Conservation (phyloP, 2,888 invertebrate species). For the Willowsia nigromaculata region DNA sequence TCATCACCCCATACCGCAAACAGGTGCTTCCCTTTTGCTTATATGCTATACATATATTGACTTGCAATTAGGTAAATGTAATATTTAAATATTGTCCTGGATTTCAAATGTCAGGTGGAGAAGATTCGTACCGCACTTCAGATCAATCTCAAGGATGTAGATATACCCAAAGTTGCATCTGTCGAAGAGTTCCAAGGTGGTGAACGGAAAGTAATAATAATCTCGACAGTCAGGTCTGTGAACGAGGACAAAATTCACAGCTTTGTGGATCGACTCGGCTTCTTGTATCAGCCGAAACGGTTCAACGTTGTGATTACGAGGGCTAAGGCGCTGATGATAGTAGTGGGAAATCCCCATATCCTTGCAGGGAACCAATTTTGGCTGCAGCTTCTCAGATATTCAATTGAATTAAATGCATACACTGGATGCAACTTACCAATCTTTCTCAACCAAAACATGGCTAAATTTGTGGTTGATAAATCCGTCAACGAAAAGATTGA, state of each 20-base stretch:
- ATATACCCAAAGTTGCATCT: conserved; percentile 86
- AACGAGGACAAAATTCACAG: conserved; percentile 79
- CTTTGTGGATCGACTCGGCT: conserved; percentile 83
- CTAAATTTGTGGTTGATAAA: neutral
- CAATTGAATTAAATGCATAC: conserved; percentile 85
- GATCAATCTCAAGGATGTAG: conserved; percentile 80
- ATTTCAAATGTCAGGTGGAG: conserved; percentile 83
- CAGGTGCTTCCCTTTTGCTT: too few relatives aligned
- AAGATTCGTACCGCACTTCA: conserved; percentile 84
- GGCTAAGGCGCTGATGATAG: conserved; percentile 88
- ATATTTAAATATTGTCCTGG: neutral
- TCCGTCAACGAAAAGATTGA: neutral
- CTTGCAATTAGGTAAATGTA: neutral
- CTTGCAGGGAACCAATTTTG: conserved; percentile 86
- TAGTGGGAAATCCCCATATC: conserved; percentile 91
- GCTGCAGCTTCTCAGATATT: conserved; percentile 84
- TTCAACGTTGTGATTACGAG: conserved; percentile 95
- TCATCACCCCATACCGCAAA: conserved; percentile 94
- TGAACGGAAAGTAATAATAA: conserved; percentile 87
- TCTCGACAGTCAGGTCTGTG: conserved; percentile 85
- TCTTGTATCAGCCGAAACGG: conserved; percentile 87
- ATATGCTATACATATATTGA: neutral
- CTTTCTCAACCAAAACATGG: neutral
- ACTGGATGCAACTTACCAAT: conserved; percentile 84
- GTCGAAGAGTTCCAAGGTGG: conserved; percentile 90